Base-by-base conservation (phyloP, 2,113 vertebrate species). In the Onychostruthus taczanowskii region DNA sequence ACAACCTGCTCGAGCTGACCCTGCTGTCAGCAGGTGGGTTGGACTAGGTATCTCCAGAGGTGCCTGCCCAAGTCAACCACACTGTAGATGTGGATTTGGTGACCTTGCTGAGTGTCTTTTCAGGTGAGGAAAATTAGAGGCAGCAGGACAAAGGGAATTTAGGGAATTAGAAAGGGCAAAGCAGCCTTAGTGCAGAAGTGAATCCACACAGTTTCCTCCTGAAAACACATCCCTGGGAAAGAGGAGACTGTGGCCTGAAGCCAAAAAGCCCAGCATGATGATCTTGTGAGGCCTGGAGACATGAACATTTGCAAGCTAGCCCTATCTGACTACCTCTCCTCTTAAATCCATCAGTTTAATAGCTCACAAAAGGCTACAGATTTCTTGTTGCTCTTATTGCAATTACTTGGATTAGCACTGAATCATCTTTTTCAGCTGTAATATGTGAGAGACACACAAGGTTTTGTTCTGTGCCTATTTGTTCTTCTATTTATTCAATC, bases 401-500 rank as follows among this genome's bases (percentile, higher is more conserved):
- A 88, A 88, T 93, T 90, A 88, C 78, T 93, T 80, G 90, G 72
- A 77, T 91, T 91, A 96, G 77, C 73, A 91, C 56, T 3, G 12
- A 89, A 79, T 81, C 64, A 86, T 83, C 72, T 78, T 92, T 93
- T 96, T 93, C 81, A 94, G 58, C 67, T 87, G 55, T 66, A 87
- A 80, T 72, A 87, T 82, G 53, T 70, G 62, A 91, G 21, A 89
- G 13, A 62, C 44, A 84, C 92, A 87, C n/a, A 68, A 82, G 75
- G 69, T 52, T 95, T 95, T 92, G 82, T 90, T 96, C 79, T n/a
- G 33, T 56, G 66, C 47, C 58, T 89, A 18, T 91, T 95, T 95
- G 72, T 84, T 95, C 88, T 87, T 96, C 84, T 64, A 5, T 95
- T 96, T 94, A 74, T 74, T 88, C 89, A 83, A 69, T 82, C 72